phyloP scores from a whole-genome alignment of 1,140 invertebrate species.

The Stenopsyche tienmushanensis region DNA sequence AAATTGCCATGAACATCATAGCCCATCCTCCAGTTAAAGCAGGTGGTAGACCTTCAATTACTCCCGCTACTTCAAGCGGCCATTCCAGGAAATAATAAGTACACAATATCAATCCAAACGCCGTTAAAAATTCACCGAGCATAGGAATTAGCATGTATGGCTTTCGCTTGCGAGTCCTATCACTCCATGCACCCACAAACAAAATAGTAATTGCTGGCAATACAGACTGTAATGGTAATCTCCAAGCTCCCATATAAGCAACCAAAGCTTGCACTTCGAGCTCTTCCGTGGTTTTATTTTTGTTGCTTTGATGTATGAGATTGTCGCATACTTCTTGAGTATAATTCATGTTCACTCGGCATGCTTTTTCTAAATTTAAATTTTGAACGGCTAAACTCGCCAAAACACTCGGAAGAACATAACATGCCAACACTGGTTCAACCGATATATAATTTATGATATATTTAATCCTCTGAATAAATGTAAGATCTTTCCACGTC shows the following conservation, averaged over 20 bases:
- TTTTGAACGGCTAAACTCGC: slow-evolving; percentile 70
- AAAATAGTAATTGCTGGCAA: slow-evolving; percentile 50
- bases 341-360: slow-evolving; percentile 68
- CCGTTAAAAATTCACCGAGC: slow-evolving; percentile 49
- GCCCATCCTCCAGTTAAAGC: slow-evolving; percentile 81
- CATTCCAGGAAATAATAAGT: slow-evolving; percentile 65
- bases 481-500: slow-evolving; percentile 43
- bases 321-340: slow-evolving; percentile 64
- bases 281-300: slow-evolving; percentile 55
- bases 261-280: slow-evolving; percentile 44
- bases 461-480: slow-evolving; percentile 51
- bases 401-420: slow-evolving; percentile 69
- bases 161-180: slow-evolving; percentile 53
- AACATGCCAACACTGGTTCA: slow-evolving; percentile 68
- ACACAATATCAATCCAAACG: slow-evolving; percentile 56
- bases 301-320: slow-evolving; percentile 59
- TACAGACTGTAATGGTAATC: slow-evolving; percentile 45
- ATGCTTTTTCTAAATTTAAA: slow-evolving; percentile 74
- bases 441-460: slow-evolving; percentile 64
- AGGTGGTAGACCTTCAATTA: slow-evolving; percentile 72
- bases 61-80: slow-evolving; percentile 67
- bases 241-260: slow-evolving; percentile 47
- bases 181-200: slow-evolving; percentile 56
- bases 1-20: slow-evolving; percentile 85
- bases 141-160: slow-evolving; percentile 51